Percentiles rank a stretch among this genome's conserved stretches.
Evolutionary conservation across 2,797 vertebrate genomes (phyloP).

Genomic region (Lagorchestes hirsutus): DNA sequence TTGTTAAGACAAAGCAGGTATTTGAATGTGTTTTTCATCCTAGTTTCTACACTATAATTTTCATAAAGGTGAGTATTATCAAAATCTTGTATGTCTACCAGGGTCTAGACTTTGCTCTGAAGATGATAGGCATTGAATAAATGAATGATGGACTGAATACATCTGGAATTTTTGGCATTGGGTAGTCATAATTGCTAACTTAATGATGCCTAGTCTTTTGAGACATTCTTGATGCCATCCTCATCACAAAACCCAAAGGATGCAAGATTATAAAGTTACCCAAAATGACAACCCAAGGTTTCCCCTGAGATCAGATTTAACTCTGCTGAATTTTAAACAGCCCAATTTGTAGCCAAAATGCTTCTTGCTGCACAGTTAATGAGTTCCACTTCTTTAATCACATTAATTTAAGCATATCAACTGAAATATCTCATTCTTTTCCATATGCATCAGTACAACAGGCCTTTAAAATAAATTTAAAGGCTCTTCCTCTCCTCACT

Average conservation of each 20-base stretch:
- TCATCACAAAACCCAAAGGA: slow-evolving; percentile 26
- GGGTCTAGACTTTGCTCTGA: not conserved
- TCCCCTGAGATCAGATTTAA: slow-evolving; percentile 18
- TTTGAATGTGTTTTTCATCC: not conserved
- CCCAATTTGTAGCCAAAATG: slow-evolving; percentile 8
- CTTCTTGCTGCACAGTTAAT: slow-evolving; percentile 29
- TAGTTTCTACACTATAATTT: not conserved
- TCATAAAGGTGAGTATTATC: not conserved
- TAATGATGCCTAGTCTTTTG: not conserved
- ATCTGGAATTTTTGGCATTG: not conserved
- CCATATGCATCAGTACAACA: slow-evolving; percentile 13
- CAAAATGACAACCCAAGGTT: slow-evolving; percentile 21
- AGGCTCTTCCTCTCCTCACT: not conserved
- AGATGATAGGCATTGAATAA: not conserved
- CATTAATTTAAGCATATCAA: slow-evolving; percentile 18
- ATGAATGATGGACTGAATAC: not conserved
- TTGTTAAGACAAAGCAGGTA: not conserved
- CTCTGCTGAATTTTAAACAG: slow-evolving; percentile 40
- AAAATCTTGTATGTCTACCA: not conserved
- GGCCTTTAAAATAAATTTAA: slow-evolving; percentile 38
- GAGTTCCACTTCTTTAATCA: slow-evolving; percentile 43
- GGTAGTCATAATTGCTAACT: not conserved
- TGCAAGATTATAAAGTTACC: slow-evolving; percentile 41
- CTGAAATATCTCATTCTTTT: slow-evolving; percentile 9
- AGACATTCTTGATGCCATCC: not conserved